These are phyloP conservation scores for Agriopis leucophaearia DNA, from an alignment of 2,888 invertebrate genomes.

Conservation along the genomic window DNA sequence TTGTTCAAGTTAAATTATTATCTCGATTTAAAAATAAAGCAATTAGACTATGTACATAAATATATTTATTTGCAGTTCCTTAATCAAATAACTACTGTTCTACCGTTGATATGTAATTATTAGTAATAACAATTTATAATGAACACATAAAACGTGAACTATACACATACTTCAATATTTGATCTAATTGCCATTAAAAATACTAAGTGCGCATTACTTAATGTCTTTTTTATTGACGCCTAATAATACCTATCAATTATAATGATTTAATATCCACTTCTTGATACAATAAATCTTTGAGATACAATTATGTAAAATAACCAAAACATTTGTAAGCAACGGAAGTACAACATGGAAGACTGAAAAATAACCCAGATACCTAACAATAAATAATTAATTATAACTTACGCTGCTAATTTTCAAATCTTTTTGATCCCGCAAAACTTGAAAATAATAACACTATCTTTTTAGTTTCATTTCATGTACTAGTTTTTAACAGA, in stretches of 20 bases:
- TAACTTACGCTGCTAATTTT: no score
- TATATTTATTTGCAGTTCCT: slow-evolving; percentile 53
- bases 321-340: slow-evolving; percentile 11
- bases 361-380: not conserved
- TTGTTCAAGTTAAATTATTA: slow-evolving; percentile 27
- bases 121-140: slow-evolving; percentile 44
- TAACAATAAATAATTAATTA: no score
- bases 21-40: slow-evolving; percentile 53
- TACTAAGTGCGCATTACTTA: slow-evolving; percentile 30
- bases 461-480: no score
- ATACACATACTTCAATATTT: slow-evolving; percentile 23
- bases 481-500: no score
- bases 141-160: slow-evolving; percentile 36
- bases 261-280: slow-evolving; percentile 17
- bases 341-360: slow-evolving; percentile 30
- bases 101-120: slow-evolving; percentile 45
- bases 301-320: slow-evolving; percentile 14
- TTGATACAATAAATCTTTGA: slow-evolving; percentile 12
- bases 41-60: slow-evolving; percentile 56
- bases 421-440: no score
- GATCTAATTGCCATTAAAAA: slow-evolving; percentile 30
- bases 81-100: slow-evolving; percentile 44
- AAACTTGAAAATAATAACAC: no score
- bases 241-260: slow-evolving; percentile 21
- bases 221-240: slow-evolving; percentile 20